These are phyloP conservation scores for Brachyptera risi DNA, from an alignment of 2,888 invertebrate species.

Conservation along the genomic window DNA sequence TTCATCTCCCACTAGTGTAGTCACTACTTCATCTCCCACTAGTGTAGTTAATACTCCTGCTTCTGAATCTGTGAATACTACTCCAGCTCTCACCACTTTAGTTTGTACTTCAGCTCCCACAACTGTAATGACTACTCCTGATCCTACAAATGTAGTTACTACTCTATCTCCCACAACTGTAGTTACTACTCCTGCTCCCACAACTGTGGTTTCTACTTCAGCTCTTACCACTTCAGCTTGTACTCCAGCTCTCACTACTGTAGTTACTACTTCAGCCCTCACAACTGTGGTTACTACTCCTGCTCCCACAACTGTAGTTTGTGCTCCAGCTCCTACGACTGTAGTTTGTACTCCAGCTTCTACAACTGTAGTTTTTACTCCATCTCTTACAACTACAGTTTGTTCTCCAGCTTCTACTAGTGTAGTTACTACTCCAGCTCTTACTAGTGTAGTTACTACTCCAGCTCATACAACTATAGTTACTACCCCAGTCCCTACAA, in stretches of 20 bases:
- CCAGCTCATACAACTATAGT: neutral
- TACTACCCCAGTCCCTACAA: neutral
- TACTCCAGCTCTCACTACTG: neutral
- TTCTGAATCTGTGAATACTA: neutral
- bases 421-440: neutral
- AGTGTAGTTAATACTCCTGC: neutral
- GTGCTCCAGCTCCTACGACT: neutral
- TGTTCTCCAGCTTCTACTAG: neutral
- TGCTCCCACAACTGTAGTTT: neutral
- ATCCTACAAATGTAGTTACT: neutral
- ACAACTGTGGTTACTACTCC: neutral
- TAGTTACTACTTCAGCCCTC: neutral
- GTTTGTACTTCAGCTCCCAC: neutral
- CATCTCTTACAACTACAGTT: neutral
- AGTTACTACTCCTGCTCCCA: neutral
- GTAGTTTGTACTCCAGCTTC: neutral
- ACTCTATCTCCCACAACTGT: neutral
- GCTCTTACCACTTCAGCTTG: neutral
- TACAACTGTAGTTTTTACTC: neutral
- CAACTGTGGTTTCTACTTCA: neutral
- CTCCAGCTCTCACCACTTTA: neutral
- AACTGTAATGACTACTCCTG: neutral
- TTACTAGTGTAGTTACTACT: neutral
- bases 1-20: neutral
- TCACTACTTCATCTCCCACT: neutral